phyloP scores from a whole-genome alignment of 2,113 vertebrate species.

The Amphilophus citrinellus region DNA sequence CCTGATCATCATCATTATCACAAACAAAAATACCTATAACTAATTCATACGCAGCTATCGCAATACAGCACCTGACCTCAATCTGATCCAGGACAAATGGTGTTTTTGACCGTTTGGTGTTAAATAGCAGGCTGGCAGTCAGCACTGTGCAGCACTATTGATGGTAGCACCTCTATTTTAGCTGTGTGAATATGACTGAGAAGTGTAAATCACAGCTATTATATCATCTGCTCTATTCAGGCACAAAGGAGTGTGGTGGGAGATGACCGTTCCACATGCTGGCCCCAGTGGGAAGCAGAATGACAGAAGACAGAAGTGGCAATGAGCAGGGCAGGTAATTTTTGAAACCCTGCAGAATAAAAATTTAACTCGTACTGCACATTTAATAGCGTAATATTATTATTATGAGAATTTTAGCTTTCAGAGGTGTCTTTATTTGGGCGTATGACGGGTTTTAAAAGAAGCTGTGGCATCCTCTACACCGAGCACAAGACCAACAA shows the following conservation, averaged over 20 bases:
- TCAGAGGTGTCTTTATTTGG: background rate
- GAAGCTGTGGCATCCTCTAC: background rate
- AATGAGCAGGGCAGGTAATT: conserved; percentile 24
- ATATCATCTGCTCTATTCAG: conserved; percentile 56
- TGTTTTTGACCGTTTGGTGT: conserved; percentile 54
- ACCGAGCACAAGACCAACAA: background rate
- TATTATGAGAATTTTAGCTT: background rate
- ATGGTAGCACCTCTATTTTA: conserved; percentile 57
- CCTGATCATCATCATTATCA: conserved; percentile 53
- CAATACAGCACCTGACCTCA: conserved; percentile 50
- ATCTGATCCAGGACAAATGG: conserved; percentile 27
- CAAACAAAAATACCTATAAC: conserved; percentile 60
- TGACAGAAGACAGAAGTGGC: conserved; percentile 32
- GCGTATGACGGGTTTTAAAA: background rate
- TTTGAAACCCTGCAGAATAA: conserved; percentile 16
- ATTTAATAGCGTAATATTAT: conserved; percentile 2
- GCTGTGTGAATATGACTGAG: conserved; percentile 56
- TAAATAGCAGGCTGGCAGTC: conserved; percentile 52
- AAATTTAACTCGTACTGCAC: background rate
- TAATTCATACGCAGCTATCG: conserved; percentile 43
- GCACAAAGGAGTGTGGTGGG: conserved; percentile 42
- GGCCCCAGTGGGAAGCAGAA: conserved; percentile 38
- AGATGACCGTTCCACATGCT: conserved; percentile 56
- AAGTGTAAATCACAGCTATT: conserved; percentile 65
- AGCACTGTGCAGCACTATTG: conserved; percentile 25